Evolutionary conservation across 1,140 invertebrate genomes (phyloP), one percentile per base, ranked within the genome.

Genomic region (Amphibalanus amphitrite): DNA sequence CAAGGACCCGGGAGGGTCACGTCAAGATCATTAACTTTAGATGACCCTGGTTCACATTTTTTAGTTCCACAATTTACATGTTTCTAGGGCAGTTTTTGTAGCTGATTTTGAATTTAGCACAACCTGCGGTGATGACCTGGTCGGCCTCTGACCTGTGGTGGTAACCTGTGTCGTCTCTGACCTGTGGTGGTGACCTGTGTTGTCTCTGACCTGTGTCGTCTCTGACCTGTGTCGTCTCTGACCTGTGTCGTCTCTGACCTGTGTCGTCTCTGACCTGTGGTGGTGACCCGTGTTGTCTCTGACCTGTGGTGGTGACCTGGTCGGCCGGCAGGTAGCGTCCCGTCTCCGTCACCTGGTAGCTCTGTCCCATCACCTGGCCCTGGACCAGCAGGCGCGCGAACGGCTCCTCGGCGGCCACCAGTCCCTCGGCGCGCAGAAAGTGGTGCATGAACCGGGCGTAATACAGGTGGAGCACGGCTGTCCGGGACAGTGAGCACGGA

Each of bases 361-460:
- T 92, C 77, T 90, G 85, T 8, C 93, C 93, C 86, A 91, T 92
- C 10, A 99, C 89, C 87, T 98, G 91, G 40, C 95, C 97, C 81
- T 97, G 92, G 0, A 95, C 90, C 25, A 99, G 82, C 25, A 99
- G 82, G 75, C 90, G 86, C 74, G 86, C 87, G 80, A 99, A 99
- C 28, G 97, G 97, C 82, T 99, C 97, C 72, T 82, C 80, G 70
- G 84, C 71, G 8, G 74, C 69, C 20, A 81, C 69, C 69, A 90
- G 79, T 0, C 90, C 90, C 71, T 89, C 79, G 3, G 86, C 87
- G 80, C 95, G 84, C 33, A 99, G 81, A 79, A 99, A 99, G 79
- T 98, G 90, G 76, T 86, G 89, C 75, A 99, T 86, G 80, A 99
- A 99, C 67, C 97, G 83, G 0, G 97, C 94, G 82, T 94, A 99